Conservation (phyloP, 2,113 vertebrate genomes). For the Herpailurus yagouaroundi region DNA sequence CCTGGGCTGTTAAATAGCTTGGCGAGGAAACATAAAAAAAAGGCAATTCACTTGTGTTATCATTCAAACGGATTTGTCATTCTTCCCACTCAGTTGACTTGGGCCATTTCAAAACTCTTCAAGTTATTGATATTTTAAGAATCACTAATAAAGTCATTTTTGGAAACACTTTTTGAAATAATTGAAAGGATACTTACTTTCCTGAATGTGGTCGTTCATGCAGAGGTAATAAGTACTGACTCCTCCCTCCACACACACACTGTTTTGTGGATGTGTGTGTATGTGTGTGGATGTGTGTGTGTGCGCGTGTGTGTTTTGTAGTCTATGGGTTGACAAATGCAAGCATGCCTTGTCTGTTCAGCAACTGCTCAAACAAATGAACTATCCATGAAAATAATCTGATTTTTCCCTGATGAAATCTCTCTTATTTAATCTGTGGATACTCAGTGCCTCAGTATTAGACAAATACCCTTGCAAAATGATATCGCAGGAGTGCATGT, state of each 20-base stretch:
- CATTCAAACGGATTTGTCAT: background rate
- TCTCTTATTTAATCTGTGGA: background rate
- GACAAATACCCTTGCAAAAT: background rate
- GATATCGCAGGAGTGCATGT: background rate
- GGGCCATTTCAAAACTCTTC: background rate
- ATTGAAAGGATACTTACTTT: background rate
- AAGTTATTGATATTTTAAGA: background rate
- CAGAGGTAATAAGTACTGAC: background rate
- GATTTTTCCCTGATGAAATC: background rate
- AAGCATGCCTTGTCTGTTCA: background rate
- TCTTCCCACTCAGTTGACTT: background rate
- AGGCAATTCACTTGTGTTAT: background rate
- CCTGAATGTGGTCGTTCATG: background rate
- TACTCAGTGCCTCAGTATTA: background rate
- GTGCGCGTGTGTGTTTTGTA: too few species aligned
- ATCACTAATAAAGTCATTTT: background rate
- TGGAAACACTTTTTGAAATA: background rate
- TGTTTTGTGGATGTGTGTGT: background rate
- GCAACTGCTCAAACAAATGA: background rate
- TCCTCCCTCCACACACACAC: background rate
- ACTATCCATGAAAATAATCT: background rate
- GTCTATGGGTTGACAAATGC: background rate
- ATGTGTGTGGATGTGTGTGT: background rate
- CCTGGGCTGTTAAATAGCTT: constrained; percentile 52
- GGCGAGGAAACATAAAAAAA: constrained; percentile 5